Base-by-base conservation (phyloP, 2,888 invertebrate species). In the Frankliniella intonsa region DNA sequence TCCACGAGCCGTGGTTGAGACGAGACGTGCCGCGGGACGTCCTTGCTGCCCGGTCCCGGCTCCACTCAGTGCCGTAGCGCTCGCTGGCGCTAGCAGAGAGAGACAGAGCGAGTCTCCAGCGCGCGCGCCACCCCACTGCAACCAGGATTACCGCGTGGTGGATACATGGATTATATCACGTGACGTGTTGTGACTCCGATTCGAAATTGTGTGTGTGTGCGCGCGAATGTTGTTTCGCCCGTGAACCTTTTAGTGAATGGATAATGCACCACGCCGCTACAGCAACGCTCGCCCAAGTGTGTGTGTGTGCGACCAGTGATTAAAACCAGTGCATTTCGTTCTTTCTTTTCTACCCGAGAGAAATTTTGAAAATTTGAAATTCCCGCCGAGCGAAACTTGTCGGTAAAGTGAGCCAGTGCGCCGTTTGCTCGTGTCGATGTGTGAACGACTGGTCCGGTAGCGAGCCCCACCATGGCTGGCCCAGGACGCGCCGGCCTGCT, bases 141-240 rank as follows among this genome's bases (percentile, higher is more conserved):
- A 25, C 80, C 55, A n/a, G 62, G 80, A 81, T 80, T 81, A 69
- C 81, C 81, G 80, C 69, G 25, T 25, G 79, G 79, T 81, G 80
- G 83, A 79, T 82, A 81, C 82, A 19, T 49, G 65, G 27, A 19
- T 81, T 69, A 80, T 27, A 65, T 19, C 27, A 27, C 81, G 81
- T 82, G 82, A 80, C 65, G 81, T 81, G 81, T 81, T 25, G 81
- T 80, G 69, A 65, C 17, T 80, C 55, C 65, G 49, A 55, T 38
- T 38, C 27, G 17, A 51, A 51, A 22, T 81, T 80, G 79, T 81
- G 55, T 81, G 55, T 81, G 27, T 2, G 80, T 82, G 80, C n/a
- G 50, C 12, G 27, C 50, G 79, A 17, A 79, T 80, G 22, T 82
- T n/a, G 14, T 12, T 19, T 14, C 50, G 10, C 22, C 51, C 22